Evolutionary conservation across 2,113 vertebrate genomes (phyloP).

Genomic region (Ondatra zibethicus): DNA sequence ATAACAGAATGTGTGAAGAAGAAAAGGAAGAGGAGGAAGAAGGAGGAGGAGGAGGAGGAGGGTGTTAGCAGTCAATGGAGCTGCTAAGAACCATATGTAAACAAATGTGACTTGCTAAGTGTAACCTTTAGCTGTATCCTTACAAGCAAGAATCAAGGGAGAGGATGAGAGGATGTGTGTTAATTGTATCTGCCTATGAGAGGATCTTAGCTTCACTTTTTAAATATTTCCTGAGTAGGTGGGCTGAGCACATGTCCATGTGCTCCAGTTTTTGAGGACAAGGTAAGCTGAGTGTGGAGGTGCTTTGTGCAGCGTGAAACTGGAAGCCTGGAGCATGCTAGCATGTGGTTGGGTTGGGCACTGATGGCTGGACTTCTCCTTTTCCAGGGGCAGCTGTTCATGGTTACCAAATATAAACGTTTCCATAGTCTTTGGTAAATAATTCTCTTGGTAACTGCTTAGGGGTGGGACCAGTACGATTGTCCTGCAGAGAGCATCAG

Average conservation of each 20-base stretch:
- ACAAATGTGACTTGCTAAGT: background rate
- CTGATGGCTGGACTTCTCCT: background rate
- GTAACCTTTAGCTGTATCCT: background rate
- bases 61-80: background rate
- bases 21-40: background rate
- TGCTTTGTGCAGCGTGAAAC: background rate
- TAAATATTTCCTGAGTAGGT: background rate
- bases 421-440: background rate
- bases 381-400: background rate
- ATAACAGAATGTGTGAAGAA: background rate
- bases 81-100: background rate
- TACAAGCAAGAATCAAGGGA: background rate
- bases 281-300: background rate
- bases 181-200: background rate
- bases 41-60: too few species aligned
- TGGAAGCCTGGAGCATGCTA: background rate
- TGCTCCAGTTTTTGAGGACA: background rate
- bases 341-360: background rate
- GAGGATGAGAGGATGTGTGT: background rate
- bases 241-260: background rate
- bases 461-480: background rate
- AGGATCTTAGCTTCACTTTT: background rate
- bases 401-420: background rate
- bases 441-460: conserved; percentile 9
- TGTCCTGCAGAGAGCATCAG: background rate